These are phyloP conservation scores for Leucania comma DNA, from an alignment of 2,888 invertebrate species.

Conservation along the genomic window DNA sequence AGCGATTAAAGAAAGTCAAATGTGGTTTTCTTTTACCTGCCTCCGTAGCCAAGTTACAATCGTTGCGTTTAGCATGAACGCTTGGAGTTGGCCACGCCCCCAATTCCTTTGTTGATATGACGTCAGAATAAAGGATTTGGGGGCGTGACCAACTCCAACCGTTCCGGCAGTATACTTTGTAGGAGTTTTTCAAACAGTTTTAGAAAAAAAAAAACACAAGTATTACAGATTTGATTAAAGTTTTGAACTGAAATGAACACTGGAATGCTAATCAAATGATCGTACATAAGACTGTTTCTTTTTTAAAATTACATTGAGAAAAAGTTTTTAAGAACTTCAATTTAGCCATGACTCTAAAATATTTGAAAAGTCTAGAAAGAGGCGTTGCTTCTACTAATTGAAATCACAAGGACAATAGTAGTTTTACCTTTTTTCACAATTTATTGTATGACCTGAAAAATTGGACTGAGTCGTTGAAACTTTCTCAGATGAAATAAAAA, in stretches of 20 bases:
- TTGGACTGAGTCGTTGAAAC: conserved; percentile 22
- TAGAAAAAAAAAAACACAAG: not conserved
- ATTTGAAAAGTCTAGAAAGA: conserved; percentile 23
- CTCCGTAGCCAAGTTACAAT: too few species aligned
- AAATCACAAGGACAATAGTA: conserved; percentile 12
- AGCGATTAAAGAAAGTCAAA: conserved; percentile 6
- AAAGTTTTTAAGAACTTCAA: not conserved
- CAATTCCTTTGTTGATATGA: too few species aligned
- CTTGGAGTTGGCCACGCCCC: too few species aligned
- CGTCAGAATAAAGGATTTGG: too few species aligned
- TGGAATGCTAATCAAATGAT: too few species aligned
- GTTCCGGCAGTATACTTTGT: too few species aligned
- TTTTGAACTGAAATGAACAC: not conserved
- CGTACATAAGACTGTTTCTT: not conserved
- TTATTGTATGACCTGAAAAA: conserved; percentile 35
- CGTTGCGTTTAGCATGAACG: too few species aligned
- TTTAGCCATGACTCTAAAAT: conserved; percentile 11
- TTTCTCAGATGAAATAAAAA: conserved; percentile 33
- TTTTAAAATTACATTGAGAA: not conserved
- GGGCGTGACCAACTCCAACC: too few species aligned
- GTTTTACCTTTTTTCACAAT: conserved; percentile 16
- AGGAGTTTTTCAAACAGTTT: too few species aligned
- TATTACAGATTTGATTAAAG: not conserved
- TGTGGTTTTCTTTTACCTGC: too few species aligned
- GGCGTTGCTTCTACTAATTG: conserved; percentile 19